Evolutionary conservation across 2,888 invertebrate species (phyloP).

Genomic region (Lucinisca nassula): DNA sequence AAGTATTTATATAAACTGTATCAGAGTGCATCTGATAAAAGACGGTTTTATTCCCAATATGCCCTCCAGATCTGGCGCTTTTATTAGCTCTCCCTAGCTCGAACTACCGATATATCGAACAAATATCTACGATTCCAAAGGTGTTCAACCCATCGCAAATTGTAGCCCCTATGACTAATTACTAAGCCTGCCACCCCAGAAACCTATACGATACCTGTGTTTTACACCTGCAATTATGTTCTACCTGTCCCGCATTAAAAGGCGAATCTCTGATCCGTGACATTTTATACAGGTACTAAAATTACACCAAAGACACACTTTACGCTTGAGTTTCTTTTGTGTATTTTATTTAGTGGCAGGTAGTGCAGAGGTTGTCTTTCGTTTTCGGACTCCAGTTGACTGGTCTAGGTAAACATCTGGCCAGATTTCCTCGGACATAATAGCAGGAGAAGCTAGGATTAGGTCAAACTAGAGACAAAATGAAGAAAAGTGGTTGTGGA

Average conservation of each 20-base stretch:
- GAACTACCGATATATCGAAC: too few relatives aligned
- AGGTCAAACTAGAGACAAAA: background rate
- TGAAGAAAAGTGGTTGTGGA: conserved; percentile 71
- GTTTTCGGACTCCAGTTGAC: conserved; percentile 11
- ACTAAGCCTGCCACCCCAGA: too few relatives aligned
- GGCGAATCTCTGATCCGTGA: background rate
- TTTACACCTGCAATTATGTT: background rate
- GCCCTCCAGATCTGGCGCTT: too few relatives aligned
- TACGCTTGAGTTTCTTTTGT: conserved; percentile 1
- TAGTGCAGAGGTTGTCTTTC: background rate
- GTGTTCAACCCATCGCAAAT: too few relatives aligned
- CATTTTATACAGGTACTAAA: conserved; percentile 10
- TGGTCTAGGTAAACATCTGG: conserved; percentile 5
- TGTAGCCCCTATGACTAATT: too few relatives aligned
- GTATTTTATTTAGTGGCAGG: background rate
- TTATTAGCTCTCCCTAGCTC: too few relatives aligned
- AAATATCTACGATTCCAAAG: too few relatives aligned
- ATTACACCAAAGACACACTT: conserved; percentile 5
- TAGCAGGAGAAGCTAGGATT: background rate
- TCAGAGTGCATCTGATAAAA: too few relatives aligned
- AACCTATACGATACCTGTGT: background rate
- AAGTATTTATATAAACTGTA: too few relatives aligned
- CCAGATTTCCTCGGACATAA: background rate
- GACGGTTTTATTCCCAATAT: too few relatives aligned
- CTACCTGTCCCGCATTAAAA: background rate